Conservation (phyloP, 2,888 invertebrate species). For the Yponomeuta sedellus region DNA sequence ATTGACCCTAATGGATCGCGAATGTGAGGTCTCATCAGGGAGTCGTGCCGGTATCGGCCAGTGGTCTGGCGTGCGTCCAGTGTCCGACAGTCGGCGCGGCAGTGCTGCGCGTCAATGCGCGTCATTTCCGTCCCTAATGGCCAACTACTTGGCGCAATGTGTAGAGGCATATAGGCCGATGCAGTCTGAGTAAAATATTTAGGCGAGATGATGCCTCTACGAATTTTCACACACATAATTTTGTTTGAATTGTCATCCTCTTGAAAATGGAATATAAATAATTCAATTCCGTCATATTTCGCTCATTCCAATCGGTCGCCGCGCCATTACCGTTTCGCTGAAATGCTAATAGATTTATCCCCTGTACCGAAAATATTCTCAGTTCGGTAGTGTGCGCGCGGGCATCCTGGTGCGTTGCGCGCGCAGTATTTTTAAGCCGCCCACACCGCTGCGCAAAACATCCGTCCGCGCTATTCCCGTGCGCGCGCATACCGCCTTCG, state of each 20-base stretch:
- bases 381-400: neutral
- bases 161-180: neutral
- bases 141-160: neutral
- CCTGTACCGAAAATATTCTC: neutral
- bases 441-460: constrained; percentile 53
- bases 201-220: neutral
- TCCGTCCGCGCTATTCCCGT: constrained; percentile 62
- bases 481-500: constrained; percentile 55
- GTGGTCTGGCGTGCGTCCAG: constrained; percentile 10
- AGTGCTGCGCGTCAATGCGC: neutral
- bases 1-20: neutral
- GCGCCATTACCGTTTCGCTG: neutral
- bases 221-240: neutral
- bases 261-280: neutral
- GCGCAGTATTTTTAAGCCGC: constrained; percentile 28
- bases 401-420: constrained; percentile 14
- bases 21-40: neutral
- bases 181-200: neutral
- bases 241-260: neutral
- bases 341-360: neutral
- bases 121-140: neutral
- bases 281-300: neutral
- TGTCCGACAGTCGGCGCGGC: constrained; percentile 9
- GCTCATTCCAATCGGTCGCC: neutral
- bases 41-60: neutral